Base-by-base conservation (phyloP, 2,113 vertebrate genomes). In the Gadus macrocephalus region DNA sequence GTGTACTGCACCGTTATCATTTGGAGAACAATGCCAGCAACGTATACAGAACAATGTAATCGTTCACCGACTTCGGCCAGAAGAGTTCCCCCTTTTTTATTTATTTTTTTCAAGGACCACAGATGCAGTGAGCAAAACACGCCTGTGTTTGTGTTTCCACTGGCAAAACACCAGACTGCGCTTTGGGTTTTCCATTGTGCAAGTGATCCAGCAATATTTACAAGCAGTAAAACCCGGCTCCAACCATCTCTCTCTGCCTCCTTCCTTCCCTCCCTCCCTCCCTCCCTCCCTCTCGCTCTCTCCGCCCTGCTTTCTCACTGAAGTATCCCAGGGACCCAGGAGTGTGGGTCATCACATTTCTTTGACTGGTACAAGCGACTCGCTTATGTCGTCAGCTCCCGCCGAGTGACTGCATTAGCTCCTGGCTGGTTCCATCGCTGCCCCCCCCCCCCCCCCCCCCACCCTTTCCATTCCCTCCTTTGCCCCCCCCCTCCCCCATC, bases 301-400 rank as follows among this genome's bases (percentile, higher is more conserved):
- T 31, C 11, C 61, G 1, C 1, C 82, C 73, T 69, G 12, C 58
- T 60, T 17, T 61, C 22, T 22, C 59, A 67, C 14, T 63, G 69
- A 68, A 1, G 63, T 78, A 77, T 81, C 77, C 61, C 70, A 22
- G 67, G 67, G 28, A 77, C 81, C 63, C 62, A 70, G 67, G 60
- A 79, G 66, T 53, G 63, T 66, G 53, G 63, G 75, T 83, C 77
- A 80, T 78, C 67, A 80, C 72, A 84, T 84, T 82, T 77, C 71
- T 75, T 73, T 62, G 67, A 83, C 68, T 53, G 68, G 69, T 55
- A 72, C 72, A 83, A 75, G 68, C 64, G 71, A 80, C 15, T n/a
- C 42, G 74, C 69, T 19, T 82, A 64, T 72, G 76, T 69, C 79
- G 68, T 86, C 81, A 79, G 73, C 82, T 71, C 58, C 70, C 38